phyloP scores from a whole-genome alignment of 2,113 vertebrate genomes.

The Castor canadensis region DNA sequence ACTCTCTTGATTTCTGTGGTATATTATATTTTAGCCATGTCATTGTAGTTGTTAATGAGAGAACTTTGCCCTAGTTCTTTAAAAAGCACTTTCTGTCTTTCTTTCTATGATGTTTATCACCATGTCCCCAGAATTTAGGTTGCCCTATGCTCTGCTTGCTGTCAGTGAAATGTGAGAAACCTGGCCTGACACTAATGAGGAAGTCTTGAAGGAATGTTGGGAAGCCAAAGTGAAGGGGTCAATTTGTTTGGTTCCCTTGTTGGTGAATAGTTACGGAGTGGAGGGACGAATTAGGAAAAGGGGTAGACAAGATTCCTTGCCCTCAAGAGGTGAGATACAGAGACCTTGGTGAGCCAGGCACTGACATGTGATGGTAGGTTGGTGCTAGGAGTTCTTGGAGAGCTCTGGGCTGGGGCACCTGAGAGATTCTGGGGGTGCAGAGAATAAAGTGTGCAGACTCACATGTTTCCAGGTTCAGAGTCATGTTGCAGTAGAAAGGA shows the following conservation, averaged over 20 bases:
- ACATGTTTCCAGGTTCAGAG: background rate
- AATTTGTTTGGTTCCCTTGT: background rate
- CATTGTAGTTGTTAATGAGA: background rate
- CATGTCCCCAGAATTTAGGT: background rate
- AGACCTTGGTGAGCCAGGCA: background rate
- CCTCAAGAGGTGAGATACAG: background rate
- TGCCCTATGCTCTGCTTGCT: background rate
- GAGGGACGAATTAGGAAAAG: background rate
- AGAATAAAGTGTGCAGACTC: background rate
- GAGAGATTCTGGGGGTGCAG: background rate
- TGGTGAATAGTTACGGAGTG: background rate
- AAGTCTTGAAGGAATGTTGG: background rate
- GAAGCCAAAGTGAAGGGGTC: background rate
- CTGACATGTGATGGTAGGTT: fast-evolving
- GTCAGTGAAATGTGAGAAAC: background rate
- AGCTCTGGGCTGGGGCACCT: background rate
- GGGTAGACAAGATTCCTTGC: background rate
- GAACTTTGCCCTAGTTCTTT: background rate
- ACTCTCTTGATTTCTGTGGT: conserved; percentile 15
- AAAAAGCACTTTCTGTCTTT: background rate
- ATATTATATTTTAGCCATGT: conserved; percentile 13
- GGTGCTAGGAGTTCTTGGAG: background rate
- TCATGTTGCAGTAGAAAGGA: background rate
- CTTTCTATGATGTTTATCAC: background rate
- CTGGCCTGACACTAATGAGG: background rate